phyloP scores from a whole-genome alignment of 2,797 vertebrate genomes.

The Amblyraja radiata region DNA sequence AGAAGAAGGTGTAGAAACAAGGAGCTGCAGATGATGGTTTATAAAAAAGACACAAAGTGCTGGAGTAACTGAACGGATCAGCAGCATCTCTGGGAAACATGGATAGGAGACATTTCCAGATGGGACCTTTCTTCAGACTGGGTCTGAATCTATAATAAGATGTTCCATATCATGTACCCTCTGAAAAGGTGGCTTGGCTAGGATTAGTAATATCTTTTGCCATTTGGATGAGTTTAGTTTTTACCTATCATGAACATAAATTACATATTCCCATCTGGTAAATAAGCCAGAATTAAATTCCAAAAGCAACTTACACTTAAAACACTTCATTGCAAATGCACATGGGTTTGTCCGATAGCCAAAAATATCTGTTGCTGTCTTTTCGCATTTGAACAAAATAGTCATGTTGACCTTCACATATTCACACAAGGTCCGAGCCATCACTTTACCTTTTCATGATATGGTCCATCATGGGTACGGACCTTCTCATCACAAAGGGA shows the following conservation, averaged over 20 bases:
- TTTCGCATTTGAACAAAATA: not conserved
- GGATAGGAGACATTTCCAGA: too few relatives aligned
- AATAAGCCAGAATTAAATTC: not conserved
- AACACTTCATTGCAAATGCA: not conserved
- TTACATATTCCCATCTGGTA: not conserved
- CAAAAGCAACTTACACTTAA: not conserved
- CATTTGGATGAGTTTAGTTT: not conserved
- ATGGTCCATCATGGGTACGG: too few relatives aligned
- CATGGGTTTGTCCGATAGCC: not conserved
- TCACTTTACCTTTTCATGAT: not conserved
- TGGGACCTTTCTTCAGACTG: too few relatives aligned
- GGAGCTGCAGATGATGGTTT: too few relatives aligned
- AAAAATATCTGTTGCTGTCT: not conserved
- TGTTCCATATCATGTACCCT: not conserved
- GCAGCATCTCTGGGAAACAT: too few relatives aligned
- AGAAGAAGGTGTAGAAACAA: too few relatives aligned
- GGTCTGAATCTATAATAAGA: not conserved
- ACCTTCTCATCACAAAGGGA: too few relatives aligned
- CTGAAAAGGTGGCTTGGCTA: not conserved
- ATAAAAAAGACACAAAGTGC: too few relatives aligned
- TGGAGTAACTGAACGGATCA: too few relatives aligned
- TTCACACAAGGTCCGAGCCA: not conserved
- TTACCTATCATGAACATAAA: not conserved
- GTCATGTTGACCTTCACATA: not conserved
- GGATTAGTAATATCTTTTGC: not conserved